Conservation (phyloP, 2,797 vertebrate genomes). For the Rhynchotus rufescens region DNA sequence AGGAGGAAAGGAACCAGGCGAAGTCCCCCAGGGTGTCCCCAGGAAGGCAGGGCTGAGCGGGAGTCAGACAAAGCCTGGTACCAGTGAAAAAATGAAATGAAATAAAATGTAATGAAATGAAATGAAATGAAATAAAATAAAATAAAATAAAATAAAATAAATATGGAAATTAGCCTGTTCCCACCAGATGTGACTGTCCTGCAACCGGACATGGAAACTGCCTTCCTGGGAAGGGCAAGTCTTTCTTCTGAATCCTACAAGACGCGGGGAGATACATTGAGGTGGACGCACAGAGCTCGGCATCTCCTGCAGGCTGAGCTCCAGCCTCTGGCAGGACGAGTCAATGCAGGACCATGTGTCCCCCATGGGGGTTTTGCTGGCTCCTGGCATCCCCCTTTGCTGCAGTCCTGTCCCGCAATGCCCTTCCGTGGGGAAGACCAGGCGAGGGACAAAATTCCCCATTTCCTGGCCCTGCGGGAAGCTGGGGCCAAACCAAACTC, state of each 20-base stretch:
- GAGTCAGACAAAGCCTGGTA: not conserved
- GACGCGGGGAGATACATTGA: too few species aligned
- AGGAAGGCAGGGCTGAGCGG: not conserved
- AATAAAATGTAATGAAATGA: not conserved
- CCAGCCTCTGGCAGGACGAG: not conserved
- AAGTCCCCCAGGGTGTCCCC: not conserved
- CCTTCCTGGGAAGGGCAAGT: not conserved
- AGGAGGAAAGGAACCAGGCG: not conserved
- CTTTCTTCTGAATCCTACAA: not conserved
- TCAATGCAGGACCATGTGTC: not conserved
- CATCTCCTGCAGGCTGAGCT: not conserved
- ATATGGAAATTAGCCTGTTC: not conserved
- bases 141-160: too few species aligned
- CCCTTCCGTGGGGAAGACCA: too few species aligned
- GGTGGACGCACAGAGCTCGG: too few species aligned
- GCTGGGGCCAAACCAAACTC: not conserved
- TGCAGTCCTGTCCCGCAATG: too few species aligned
- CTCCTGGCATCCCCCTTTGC: too few species aligned
- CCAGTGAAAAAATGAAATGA: not conserved
- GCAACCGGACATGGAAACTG: not conserved
- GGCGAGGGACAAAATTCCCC: too few species aligned
- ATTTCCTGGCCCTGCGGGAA: too few species aligned
- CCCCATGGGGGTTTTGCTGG: too few species aligned
- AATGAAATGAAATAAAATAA: not conserved
- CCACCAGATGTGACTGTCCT: rapidly evolving